Base-by-base conservation (phyloP, 2,797 vertebrate genomes). In the Rhinatrema bivittatum region DNA sequence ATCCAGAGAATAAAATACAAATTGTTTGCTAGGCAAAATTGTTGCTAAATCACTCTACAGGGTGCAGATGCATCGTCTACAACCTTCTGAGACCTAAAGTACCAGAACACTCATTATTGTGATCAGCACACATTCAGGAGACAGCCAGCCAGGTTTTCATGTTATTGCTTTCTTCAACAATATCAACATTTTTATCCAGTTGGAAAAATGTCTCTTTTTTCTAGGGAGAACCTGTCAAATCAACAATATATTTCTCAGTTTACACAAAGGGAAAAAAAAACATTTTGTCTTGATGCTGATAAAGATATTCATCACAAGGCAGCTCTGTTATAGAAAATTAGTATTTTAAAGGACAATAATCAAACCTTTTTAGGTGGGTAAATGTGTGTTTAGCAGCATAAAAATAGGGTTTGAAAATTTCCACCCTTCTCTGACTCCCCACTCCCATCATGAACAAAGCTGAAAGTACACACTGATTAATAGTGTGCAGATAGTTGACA, bases 221-320 rank as follows among this genome's bases (percentile, higher is more conserved):
- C 32, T 40, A 53, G 37, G 70, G 56, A 60, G 22, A 53, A 50
- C 42, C 42, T 62, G 53, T 51, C 50, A 60, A 38, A 15, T 36
- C 19, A 22, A 43, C 32, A 50, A 42, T 52, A 58, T 43, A 36
- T 47, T 40, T 42, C 41, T 28, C 32, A 23, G 24, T 39, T 67
- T 57, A 42, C 60, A 23, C 25, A 36, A 53, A 56, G 34, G 52
- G 54, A 50, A 51, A 51, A 52, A n/a, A n/a, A 20, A 46, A 25
- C 40, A 41, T 49, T 55, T 56, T 45, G 51, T 25, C 56, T 26
- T 7, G 37, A 49, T 13, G 25, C 32, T 56, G 23, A 58, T 51
- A 51, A 46, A 14, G 27, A 65, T 33, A 42, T 31, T 37, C 49
- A 46, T 44, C 41, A 52, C 25, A n/a, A n/a, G n/a, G 40, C 42